These are phyloP conservation scores for Eilema caniola DNA, from an alignment of 2,888 invertebrate species.

Conservation along the genomic window DNA sequence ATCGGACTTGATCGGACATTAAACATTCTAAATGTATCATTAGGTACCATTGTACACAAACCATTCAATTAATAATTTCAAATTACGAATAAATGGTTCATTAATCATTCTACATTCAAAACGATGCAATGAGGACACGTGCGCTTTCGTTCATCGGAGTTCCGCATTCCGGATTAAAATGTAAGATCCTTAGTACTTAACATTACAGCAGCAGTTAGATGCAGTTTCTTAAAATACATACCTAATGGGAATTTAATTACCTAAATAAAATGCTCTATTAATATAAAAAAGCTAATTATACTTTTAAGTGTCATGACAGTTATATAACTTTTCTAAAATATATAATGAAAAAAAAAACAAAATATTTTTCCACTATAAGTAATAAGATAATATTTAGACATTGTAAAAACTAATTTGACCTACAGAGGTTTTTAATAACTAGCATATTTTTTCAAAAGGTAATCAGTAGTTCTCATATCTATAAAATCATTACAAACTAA, in stretches of 20 bases:
- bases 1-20: not conserved
- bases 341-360: no score
- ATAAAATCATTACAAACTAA: no score
- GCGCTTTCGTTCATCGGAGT: conserved; percentile 48
- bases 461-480: no score
- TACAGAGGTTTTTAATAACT: no score
- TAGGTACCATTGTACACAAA: conserved; percentile 11
- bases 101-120: conserved; percentile 33
- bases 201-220: conserved; percentile 7
- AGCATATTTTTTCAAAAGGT: no score
- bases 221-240: conserved; percentile 4
- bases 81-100: conserved; percentile 26
- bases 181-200: conserved; percentile 22
- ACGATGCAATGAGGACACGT: conserved; percentile 31
- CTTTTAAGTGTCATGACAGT: no score
- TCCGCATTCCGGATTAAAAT: conserved; percentile 62
- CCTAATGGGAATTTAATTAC: not conserved
- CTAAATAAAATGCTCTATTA: no score
- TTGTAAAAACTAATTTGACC: not conserved
- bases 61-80: conserved; percentile 3
- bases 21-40: not conserved
- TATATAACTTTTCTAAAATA: no score
- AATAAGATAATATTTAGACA: no score
- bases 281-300: no score
- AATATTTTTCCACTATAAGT: no score